Evolutionary conservation across 2,888 invertebrate species (phyloP).

Genomic region (Drepana falcataria): DNA sequence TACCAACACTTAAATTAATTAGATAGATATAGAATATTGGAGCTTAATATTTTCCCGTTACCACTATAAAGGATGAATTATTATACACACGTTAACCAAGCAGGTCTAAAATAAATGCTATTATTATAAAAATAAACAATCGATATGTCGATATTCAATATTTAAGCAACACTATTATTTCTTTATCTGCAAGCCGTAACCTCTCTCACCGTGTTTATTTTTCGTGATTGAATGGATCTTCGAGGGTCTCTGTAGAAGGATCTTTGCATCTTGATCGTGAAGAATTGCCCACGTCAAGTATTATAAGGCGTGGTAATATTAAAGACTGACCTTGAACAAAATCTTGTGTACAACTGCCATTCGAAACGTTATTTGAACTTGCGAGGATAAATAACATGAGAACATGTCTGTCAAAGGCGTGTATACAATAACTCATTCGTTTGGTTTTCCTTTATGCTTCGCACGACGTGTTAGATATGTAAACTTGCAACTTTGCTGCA

Average conservation of each 20-base stretch:
- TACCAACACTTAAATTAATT: too few relatives aligned
- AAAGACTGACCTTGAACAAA: neutral
- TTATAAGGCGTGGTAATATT: conserved; percentile 6
- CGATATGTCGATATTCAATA: neutral
- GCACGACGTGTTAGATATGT: too few relatives aligned
- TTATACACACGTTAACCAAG: too few relatives aligned
- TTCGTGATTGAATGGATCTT: conserved; percentile 5
- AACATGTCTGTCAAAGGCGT: neutral
- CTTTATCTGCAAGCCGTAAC: conserved; percentile 17
- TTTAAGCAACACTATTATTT: neutral
- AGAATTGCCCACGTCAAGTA: conserved; percentile 10
- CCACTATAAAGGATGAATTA: too few relatives aligned
- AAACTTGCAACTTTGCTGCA: too few relatives aligned
- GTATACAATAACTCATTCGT: neutral
- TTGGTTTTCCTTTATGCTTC: too few relatives aligned
- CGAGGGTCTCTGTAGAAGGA: conserved; percentile 3
- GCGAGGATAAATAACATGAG: neutral
- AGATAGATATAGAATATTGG: too few relatives aligned
- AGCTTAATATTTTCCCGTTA: too few relatives aligned
- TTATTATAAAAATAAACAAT: too few relatives aligned
- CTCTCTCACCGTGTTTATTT: conserved; percentile 10
- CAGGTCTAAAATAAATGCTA: too few relatives aligned
- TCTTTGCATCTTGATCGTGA: conserved; percentile 7
- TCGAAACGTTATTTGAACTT: neutral
- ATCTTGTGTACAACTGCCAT: neutral